Conservation (phyloP, 2,113 vertebrate species). For the Smithornis capensis region DNA sequence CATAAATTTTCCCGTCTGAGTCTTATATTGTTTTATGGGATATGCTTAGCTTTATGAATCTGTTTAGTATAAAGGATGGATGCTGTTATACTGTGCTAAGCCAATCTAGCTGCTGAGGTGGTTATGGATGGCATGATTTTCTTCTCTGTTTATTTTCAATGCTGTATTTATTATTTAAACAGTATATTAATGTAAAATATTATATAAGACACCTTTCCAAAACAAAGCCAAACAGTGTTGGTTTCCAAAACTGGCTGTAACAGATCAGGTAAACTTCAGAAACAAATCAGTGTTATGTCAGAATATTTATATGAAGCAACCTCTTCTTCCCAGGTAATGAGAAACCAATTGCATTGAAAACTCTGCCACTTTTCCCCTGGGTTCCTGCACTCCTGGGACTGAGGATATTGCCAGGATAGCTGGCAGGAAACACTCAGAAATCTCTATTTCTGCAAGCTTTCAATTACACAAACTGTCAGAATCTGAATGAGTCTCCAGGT, state of each 20-base stretch:
- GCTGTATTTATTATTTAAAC: conserved; percentile 42
- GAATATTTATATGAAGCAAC: conserved; percentile 19
- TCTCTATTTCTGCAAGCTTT: not conserved
- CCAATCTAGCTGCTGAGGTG: not conserved
- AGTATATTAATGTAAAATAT: not conserved
- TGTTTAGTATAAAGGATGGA: conserved; percentile 1
- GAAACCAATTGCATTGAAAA: conserved; percentile 13
- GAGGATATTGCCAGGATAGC: not conserved
- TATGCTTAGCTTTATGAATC: conserved; percentile 12
- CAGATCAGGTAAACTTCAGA: conserved; percentile 6
- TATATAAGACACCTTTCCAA: not conserved
- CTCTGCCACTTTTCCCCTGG: not conserved
- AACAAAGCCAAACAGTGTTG: not conserved
- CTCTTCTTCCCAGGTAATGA: conserved; percentile 11
- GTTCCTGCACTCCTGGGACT: not conserved
- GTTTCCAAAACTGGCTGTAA: conserved; percentile 7
- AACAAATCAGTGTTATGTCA: not conserved
- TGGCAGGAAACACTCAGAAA: not conserved
- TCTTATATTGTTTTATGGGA: not conserved
- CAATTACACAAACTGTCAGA: not conserved
- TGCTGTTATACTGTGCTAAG: not conserved
- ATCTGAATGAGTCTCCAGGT: not conserved
- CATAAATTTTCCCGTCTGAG: conserved; percentile 5
- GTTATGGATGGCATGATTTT: conserved; percentile 8
- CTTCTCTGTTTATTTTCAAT: conserved; percentile 7